These are phyloP conservation scores for Drosophila heteroneura DNA, from an alignment of 2,888 invertebrate genomes.

Conservation along the genomic window DNA sequence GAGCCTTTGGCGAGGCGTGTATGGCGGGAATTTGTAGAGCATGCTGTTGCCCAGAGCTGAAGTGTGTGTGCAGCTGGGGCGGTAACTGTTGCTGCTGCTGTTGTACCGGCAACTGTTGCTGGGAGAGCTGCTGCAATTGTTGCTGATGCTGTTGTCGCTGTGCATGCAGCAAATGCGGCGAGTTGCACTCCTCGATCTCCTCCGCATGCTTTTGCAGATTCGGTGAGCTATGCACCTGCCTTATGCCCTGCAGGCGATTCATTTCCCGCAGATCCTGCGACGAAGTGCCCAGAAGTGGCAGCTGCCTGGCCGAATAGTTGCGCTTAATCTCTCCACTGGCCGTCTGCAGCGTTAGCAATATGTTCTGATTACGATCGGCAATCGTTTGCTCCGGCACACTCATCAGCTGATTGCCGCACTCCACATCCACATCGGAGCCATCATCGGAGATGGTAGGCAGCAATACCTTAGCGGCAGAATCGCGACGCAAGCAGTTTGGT, in stretches of 20 bases:
- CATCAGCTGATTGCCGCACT: conserved; percentile 58
- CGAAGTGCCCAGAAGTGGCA: conserved; percentile 82
- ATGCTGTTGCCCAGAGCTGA: conserved; percentile 55
- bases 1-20: conserved; percentile 84
- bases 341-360: conserved; percentile 83
- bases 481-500: conserved; percentile 79
- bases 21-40: conserved; percentile 84
- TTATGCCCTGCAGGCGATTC: conserved; percentile 75
- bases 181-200: conserved; percentile 65
- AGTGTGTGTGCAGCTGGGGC: conserved; percentile 60
- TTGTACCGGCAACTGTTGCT: conserved; percentile 36
- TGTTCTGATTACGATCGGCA: conserved; percentile 81
- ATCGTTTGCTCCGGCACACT: conserved; percentile 68
- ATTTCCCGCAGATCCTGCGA: conserved; percentile 82
- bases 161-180: conserved; percentile 78
- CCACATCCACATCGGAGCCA: conserved; percentile 74
- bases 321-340: conserved; percentile 85
- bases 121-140: conserved; percentile 36
- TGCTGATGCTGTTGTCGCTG: conserved; percentile 58
- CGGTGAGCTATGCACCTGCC: conserved; percentile 85
- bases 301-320: conserved; percentile 84
- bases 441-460: conserved; percentile 83
- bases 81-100: conserved; percentile 47
- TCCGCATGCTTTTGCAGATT: conserved; percentile 84
- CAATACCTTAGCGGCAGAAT: conserved; percentile 82